These are phyloP conservation scores for Palaemon carinicauda DNA, from an alignment of 1,140 invertebrate genomes.

Conservation along the genomic window DNA sequence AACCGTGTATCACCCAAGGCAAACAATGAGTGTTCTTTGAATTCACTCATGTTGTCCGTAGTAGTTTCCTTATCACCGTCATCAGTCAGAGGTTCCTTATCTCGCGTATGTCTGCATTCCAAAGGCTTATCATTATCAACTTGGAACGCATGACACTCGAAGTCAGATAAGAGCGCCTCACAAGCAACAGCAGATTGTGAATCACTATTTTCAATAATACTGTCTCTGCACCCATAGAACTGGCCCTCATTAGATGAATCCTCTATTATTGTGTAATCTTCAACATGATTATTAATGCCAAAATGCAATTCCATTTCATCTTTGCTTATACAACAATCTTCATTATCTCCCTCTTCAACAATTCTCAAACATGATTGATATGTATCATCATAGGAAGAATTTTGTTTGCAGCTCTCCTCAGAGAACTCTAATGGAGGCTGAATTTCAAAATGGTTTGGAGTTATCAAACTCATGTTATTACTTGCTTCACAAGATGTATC, in stretches of 20 bases:
- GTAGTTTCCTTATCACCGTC: neutral
- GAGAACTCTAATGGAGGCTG: too few species aligned
- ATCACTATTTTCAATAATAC: neutral
- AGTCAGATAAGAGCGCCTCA: neutral
- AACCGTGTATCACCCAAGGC: neutral
- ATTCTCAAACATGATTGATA: neutral
- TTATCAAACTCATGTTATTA: too few species aligned
- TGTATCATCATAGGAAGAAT: too few species aligned
- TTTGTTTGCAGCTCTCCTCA: too few species aligned
- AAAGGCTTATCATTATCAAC: neutral
- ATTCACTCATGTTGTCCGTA: neutral
- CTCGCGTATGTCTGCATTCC: neutral
- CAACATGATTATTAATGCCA: neutral
- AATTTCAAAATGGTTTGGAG: too few species aligned
- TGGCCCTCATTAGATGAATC: neutral
- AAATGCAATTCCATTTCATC: neutral
- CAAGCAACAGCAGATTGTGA: neutral
- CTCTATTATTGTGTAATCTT: constrained; percentile 17
- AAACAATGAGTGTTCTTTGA: neutral
- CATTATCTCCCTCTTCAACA: neutral
- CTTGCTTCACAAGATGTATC: too few species aligned
- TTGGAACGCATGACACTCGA: too few species aligned
- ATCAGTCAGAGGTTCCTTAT: neutral
- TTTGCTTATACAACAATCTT: neutral
- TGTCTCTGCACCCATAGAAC: constrained; percentile 12